phyloP scores from a whole-genome alignment of 2,888 invertebrate species.

The Drosophila ezoana region DNA sequence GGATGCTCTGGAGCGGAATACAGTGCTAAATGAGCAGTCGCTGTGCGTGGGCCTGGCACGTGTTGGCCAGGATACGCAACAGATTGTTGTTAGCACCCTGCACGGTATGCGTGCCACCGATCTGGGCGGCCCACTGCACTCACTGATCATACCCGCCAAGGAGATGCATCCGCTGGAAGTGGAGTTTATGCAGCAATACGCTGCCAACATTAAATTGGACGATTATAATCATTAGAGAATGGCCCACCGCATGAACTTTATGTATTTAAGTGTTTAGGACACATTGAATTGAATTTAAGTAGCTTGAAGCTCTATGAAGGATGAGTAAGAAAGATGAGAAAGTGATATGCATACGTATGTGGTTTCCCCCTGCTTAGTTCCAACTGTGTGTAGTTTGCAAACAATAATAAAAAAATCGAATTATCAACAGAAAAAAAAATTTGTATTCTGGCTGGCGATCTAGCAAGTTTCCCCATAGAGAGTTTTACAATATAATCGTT shows the following conservation, averaged over 20 bases:
- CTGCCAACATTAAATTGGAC: conserved; percentile 80
- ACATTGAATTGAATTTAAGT: conserved; percentile 75
- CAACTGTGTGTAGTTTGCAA: conserved; percentile 68
- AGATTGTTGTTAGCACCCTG: conserved; percentile 91
- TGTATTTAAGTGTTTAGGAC: conserved; percentile 69
- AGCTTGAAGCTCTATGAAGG: conserved; percentile 62
- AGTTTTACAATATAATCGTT: no score
- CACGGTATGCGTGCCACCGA: conserved; percentile 89
- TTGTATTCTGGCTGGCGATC: no score
- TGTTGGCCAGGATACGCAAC: conserved; percentile 94
- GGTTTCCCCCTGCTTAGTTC: conserved; percentile 70
- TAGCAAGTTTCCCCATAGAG: no score
- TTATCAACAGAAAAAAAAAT: conserved; percentile 22
- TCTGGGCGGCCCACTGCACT: conserved; percentile 97
- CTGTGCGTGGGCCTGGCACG: conserved; percentile 95
- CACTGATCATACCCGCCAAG: conserved; percentile 94
- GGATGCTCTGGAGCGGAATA: conserved; percentile 80
- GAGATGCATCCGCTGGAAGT: conserved; percentile 95
- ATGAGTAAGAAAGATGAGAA: conserved; percentile 45
- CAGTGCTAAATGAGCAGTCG: conserved; percentile 86
- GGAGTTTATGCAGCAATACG: conserved; percentile 92
- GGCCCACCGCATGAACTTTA: conserved; percentile 46
- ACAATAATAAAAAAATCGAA: conserved; percentile 48
- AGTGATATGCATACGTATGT: conserved; percentile 62
- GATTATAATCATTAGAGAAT: conserved; percentile 82